These are phyloP conservation scores for Plectropomus leopardus DNA, from an alignment of 2,113 vertebrate species.

Conservation along the genomic window DNA sequence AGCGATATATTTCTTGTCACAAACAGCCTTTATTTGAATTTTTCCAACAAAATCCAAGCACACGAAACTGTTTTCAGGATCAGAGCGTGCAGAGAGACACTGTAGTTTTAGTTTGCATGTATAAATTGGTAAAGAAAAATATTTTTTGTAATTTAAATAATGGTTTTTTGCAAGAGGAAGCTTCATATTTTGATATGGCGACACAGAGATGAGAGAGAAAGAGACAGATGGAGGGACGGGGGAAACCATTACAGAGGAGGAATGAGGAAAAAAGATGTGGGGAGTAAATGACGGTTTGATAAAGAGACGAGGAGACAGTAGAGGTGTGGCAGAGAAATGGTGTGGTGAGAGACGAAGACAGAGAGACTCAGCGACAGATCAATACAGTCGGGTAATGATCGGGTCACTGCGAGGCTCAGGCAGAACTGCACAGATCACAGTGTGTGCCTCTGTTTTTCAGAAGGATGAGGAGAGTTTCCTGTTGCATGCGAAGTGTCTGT, in stretches of 20 bases:
- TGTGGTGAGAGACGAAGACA: slow-evolving; percentile 16
- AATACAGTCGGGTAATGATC: slow-evolving; percentile 55
- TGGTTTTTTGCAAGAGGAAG: not conserved
- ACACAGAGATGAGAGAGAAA: not conserved
- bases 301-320: slow-evolving; percentile 22
- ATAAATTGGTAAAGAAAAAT: not conserved
- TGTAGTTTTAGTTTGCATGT: not conserved
- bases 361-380: slow-evolving; percentile 35
- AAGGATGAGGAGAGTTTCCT: not conserved
- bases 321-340: slow-evolving; percentile 30
- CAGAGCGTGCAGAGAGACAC: not conserved
- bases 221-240: not conserved
- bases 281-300: slow-evolving; percentile 36
- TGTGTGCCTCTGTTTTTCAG: not conserved
- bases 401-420: slow-evolving; percentile 43
- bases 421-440: slow-evolving; percentile 43
- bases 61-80: not conserved
- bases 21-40: not conserved
- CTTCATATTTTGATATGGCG: not conserved
- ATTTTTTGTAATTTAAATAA: not conserved
- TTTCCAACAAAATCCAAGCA: not conserved
- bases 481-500: not conserved
- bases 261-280: not conserved
- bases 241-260: not conserved
- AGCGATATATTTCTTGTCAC: not conserved